Evolutionary conservation across 2,888 invertebrate species (phyloP), one percentile per base, ranked within the genome.

Genomic region (Arctia plantaginis): DNA sequence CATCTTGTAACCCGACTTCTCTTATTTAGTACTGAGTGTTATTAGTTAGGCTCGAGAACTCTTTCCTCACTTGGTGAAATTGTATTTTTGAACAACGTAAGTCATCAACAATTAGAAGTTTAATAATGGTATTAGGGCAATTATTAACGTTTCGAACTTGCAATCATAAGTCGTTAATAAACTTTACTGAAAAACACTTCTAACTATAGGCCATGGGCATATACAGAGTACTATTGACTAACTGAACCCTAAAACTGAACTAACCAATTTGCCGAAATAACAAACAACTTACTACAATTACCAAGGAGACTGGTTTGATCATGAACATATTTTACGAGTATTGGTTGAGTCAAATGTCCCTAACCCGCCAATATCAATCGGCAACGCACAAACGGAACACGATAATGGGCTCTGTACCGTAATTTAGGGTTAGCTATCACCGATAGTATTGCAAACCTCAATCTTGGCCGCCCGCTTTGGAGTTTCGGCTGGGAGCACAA

Each of bases 361-460:
- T 82, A 85, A 85, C 84, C 83, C 84, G 79, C 84, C 87, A 89
- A 90, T 90, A 90, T 90, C 91, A 90, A 90, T 90, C 86, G 89
- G 80, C 77, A 82, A 82, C 86, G 82, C 83, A 87, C 87, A 87
- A 87, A 87, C 86, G 86, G 87, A 85, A 86, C 84, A 81, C 86
- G 82, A 86, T 87, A 85, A 89, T 87, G 87, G 85, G 86, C 86
- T 84, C 86, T 87, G 88, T 79, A 88, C 89, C 90, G 90, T 90
- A 90, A 92, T 91, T 90, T 90, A 89, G 89, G 89, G 88, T 88
- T 87, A 84, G 81, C 82, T 88, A 90, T 90, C 86, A 86, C 86
- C 89, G 80, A 89, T 91, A 87, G 90, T 90, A 92, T 90, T 88
- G 90, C 86, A 85, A 87, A 90, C 90, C 90, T 87, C 89, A 85